phyloP scores from a whole-genome alignment of 2,888 invertebrate genomes.

The Synergus umbraculus region DNA sequence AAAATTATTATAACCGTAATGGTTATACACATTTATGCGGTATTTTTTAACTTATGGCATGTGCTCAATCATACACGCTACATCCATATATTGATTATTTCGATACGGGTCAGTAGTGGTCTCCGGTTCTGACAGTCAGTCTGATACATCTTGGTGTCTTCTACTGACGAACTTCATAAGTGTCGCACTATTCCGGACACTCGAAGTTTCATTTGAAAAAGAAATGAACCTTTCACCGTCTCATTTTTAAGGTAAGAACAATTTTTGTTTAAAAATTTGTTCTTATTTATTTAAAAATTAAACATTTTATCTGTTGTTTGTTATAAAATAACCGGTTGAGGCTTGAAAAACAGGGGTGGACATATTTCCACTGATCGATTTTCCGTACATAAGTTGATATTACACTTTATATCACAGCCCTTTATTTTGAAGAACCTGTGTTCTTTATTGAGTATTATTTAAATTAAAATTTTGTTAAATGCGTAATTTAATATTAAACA shows the following conservation, averaged over 20 bases:
- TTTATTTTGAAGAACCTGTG: neutral
- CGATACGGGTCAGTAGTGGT: slow-evolving; percentile 72
- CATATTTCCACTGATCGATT: slow-evolving; percentile 20
- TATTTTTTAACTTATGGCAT: slow-evolving; percentile 14
- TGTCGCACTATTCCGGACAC: neutral
- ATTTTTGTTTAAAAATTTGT: neutral
- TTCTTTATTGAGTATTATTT: neutral
- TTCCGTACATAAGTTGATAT: slow-evolving; percentile 1
- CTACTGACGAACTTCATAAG: slow-evolving; percentile 57
- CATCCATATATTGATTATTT: slow-evolving; percentile 74
- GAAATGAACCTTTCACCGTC: neutral
- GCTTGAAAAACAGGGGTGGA: neutral
- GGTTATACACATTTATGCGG: slow-evolving; percentile 2
- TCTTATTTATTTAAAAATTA: neutral
- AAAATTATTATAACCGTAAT: slow-evolving; percentile 3
- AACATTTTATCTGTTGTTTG: neutral
- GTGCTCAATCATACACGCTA: slow-evolving; percentile 12
- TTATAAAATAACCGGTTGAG: neutral
- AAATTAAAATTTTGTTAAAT: neutral
- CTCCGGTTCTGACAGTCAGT: slow-evolving; percentile 45
- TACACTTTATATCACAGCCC: neutral
- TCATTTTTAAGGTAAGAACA: slow-evolving; percentile 22
- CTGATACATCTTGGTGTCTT: slow-evolving; percentile 62
- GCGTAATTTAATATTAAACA: neutral
- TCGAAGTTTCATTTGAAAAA: slow-evolving; percentile 3